Evolutionary conservation across 2,888 invertebrate species (phyloP), one percentile per base, ranked within the genome.

Genomic region (Mythimna lalbum): DNA sequence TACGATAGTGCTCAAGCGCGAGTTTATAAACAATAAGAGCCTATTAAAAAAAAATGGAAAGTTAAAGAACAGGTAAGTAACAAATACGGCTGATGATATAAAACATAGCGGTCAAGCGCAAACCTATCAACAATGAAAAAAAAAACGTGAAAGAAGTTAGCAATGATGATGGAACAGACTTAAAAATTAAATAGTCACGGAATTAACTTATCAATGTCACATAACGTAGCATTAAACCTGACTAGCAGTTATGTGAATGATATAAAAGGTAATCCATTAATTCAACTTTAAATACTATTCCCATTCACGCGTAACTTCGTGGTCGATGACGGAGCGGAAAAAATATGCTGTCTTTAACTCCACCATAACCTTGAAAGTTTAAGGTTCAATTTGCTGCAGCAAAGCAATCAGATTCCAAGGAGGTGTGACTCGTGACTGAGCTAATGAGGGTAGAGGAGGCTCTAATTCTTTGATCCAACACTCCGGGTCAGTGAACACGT

Each of bases 391-490:
- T 78, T 77, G 39, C 55, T 33, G 47, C 62, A 66, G 63, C 65
- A 66, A 21, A n/a, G 64, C 70, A 76, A 74, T 76, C 80, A 82
- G 83, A 90, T 88, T 87, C 81, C 87, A 86, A 84, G 84, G 86
- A 91, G 89, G 91, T 92, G 91, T 89, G 89, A 93, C 85, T 91
- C 90, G 91, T 91, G 92, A 92, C 90, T 86, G 82, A 88, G 90
- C 89, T 93, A 93, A 94, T 93, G 91, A 92, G 90, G 85, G 86
- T 85, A 91, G 90, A 86, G 89, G 87, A 81, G 86, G 90, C 85
- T 92, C 94, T 93, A 94, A 94, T 93, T 92, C 91, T 90, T 91
- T 90, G 92, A 91, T 89, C 91, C 93, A 94, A 94, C 93, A 93
- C 88, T 89, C 87, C 92, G 91, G 94, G 93, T 94, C 94, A 93